Evolutionary conservation across 1,140 invertebrate species (phyloP).

Genomic region (Chlorops oryzae): DNA sequence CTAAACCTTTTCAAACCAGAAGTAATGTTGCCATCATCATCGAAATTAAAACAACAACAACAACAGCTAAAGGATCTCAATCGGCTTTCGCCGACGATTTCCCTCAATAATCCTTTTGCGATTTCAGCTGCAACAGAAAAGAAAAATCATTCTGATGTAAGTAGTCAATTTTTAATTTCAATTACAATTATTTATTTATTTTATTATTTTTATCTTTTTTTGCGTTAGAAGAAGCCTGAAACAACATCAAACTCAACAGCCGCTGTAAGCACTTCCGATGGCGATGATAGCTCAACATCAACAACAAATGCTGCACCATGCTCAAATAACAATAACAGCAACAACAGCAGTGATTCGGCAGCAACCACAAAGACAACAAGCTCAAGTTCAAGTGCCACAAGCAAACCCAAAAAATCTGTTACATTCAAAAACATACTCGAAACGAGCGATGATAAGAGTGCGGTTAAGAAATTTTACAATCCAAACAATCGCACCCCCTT

Average conservation of each 20-base stretch:
- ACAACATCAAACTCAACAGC: neutral
- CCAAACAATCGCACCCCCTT: conserved; percentile 39
- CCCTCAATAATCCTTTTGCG: conserved; percentile 4
- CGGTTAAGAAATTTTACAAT: conserved; percentile 45
- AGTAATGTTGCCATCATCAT: conserved; percentile 43
- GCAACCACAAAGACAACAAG: neutral
- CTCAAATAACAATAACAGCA: neutral
- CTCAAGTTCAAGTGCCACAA: neutral
- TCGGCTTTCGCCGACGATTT: conserved; percentile 25
- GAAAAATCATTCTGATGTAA: neutral
- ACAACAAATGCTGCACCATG: neutral
- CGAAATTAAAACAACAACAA: conserved; percentile 36
- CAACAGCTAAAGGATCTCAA: conserved; percentile 35
- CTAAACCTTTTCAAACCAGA: conserved; percentile 41
- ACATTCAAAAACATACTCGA: conserved; percentile 46
- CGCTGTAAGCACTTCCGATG: neutral
- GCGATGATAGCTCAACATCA: conserved; percentile 1
- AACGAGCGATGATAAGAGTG: conserved; percentile 45
- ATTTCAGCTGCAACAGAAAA: conserved; percentile 10
- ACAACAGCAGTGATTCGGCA: conserved; percentile 2
- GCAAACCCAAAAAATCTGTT: conserved; percentile 44
- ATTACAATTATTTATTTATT: conserved; percentile 32
- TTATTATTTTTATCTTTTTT: conserved; percentile 18
- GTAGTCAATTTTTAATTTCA: conserved; percentile 26
- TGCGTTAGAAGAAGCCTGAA: too few relatives aligned